Base-by-base conservation (phyloP, 1,140 invertebrate genomes). In the Bombus balteatus region DNA sequence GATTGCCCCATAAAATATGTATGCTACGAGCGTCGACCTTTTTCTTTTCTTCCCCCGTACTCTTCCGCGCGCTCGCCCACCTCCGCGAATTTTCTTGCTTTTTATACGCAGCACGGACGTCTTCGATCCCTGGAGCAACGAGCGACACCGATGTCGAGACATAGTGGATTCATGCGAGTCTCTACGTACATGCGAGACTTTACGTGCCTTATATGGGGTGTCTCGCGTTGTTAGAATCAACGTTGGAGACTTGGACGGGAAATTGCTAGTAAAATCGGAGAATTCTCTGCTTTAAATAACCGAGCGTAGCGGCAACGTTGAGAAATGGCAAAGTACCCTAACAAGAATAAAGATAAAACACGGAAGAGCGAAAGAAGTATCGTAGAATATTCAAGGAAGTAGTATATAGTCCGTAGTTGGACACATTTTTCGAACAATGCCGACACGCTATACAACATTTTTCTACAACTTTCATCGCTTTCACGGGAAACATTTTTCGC, bases 1-100 rank as follows among this genome's bases (percentile, higher is more conserved):
- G 93, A 95, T 95, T 95, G 92, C 93, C 87, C 94, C 90, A 93
- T 95, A 94, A 94, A 95, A 95, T 94, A 95, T 95, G 94, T 95
- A 95, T 95, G 91, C 92, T 88, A 89, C 89, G 84, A 89, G 91
- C 90, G 84, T 78, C 90, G 91, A 91, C 92, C 91, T 92, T 92
- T 92, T 91, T 90, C 87, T 81, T 92, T 88, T 88, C 87, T 34
- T 71, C 18, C 59, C 59, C 41, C n/a, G 13, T 18, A 18, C 73
- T 37, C 57, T 47, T 1, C 18, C 0, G 3, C 8, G 28, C 22
- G 32, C 37, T 10, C 28, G 62, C 47, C 34, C 34, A 13, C 41
- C 65, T 9, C n/a, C 12, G 53, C 71, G 43, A 71, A 65, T 74
- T 85, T 80, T 89, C 75, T 73, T 39, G 59, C 84, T 76, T 82